phyloP scores from a whole-genome alignment of 37 sponge, comb jelly and placozoan genomes.

The Mnemiopsis leidyi region DNA sequence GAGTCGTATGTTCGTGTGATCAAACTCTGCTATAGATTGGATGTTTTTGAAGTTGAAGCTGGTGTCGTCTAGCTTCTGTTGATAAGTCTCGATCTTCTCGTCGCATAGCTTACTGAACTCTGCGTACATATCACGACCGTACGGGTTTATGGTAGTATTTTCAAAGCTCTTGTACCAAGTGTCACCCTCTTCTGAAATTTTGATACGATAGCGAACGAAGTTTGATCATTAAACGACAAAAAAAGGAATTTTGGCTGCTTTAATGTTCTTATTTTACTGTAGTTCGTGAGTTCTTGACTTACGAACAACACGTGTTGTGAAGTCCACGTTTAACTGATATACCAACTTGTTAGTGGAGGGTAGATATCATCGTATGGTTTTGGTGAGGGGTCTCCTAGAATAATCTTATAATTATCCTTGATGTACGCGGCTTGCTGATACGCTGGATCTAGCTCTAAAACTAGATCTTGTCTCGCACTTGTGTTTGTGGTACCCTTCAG shows the following conservation, averaged over 20 bases:
- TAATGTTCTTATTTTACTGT: too few relatives aligned
- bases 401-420: not conserved
- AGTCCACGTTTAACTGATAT: too few relatives aligned
- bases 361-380: conserved; percentile 8
- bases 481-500: not conserved
- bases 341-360: not conserved
- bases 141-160: not conserved
- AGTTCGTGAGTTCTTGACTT: too few relatives aligned
- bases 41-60: not conserved
- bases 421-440: conserved; percentile 30
- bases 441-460: conserved; percentile 35
- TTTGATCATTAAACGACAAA: too few relatives aligned
- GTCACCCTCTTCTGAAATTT: not conserved
- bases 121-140: not conserved
- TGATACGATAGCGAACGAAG: too few relatives aligned
- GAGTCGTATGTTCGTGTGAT: not conserved
- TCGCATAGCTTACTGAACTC: not conserved
- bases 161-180: not conserved
- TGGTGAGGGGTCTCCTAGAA: conserved; percentile 23
- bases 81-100: not conserved
- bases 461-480: not conserved
- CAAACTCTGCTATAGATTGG: not conserved
- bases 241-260: too few relatives aligned
- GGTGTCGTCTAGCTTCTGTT: not conserved
- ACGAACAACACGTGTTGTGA: too few relatives aligned